phyloP scores from a whole-genome alignment of 2,113 vertebrate species.

The Eonycteris spelaea region DNA sequence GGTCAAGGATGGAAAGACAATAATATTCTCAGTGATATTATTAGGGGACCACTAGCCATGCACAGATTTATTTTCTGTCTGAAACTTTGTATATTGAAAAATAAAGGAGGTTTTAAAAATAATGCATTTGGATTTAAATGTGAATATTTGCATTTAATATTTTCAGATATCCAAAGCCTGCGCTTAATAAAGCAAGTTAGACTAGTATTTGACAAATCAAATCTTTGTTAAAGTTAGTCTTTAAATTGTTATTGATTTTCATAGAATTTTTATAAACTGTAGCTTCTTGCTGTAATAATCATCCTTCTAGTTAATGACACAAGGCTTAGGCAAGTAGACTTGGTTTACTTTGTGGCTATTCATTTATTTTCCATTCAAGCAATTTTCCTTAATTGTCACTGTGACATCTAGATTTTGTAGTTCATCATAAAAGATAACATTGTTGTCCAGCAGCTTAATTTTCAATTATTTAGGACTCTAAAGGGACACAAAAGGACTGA shows the following conservation, averaged over 20 bases:
- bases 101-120: background rate
- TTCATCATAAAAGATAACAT: conserved; percentile 18
- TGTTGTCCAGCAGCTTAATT: background rate
- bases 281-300: conserved; percentile 17
- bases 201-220: conserved; percentile 45
- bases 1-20: background rate
- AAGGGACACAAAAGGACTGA: conserved; percentile 33
- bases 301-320: conserved; percentile 25
- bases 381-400: background rate
- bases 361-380: conserved; percentile 42
- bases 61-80: background rate
- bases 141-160: conserved; percentile 44
- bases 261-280: conserved; percentile 25
- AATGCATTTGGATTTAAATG: background rate
- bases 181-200: conserved; percentile 29
- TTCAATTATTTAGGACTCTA: background rate
- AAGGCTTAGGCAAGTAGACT: background rate
- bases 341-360: background rate
- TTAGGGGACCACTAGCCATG: background rate
- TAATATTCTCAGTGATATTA: background rate
- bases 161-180: conserved; percentile 15
- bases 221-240: conserved; percentile 55
- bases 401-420: conserved; percentile 55
- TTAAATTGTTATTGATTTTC: conserved; percentile 58
- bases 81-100: background rate